Base-by-base conservation (phyloP, 2,888 invertebrate species). In the Aproaerema taeniolella region DNA sequence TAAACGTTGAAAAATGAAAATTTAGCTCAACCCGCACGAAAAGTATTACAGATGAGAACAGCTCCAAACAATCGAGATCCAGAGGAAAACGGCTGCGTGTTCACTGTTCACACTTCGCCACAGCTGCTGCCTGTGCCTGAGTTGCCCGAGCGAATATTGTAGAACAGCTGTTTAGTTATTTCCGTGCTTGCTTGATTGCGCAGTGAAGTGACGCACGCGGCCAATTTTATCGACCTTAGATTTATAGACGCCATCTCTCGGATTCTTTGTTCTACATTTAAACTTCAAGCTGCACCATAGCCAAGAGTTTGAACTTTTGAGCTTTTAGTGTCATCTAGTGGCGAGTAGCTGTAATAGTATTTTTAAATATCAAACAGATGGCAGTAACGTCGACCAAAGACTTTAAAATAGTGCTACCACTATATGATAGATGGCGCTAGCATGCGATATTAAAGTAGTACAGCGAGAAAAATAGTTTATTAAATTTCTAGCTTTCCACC, bases 121-220 rank as follows among this genome's bases (percentile, higher is more conserved):
- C 77, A 79, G 73, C 74, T 80, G 73, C 76, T 70, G 66, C 61
- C 71, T 67, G 81, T 70, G 66, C 61, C 71, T 67, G 81, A 77
- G 83, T 81, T 81, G 83, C 81, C 82, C 74, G 76, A 81, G 58
- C 74, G 78, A 85, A 83, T 82, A 85, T 80, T 81, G 73, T 79
- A 61, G 74, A 83, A 86, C 86, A 86, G 87, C 87, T 85, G 86
- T 85, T 73, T 74, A 73, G 75, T 73, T 86, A 83, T 81, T 85
- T 86, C 81, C 71, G 83, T 81, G 73, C 73, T 73, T 69, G 80
- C 71, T 72, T 68, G 79, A 78, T 76, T 81, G 83, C 82, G 82
- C 81, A 79, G 75, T 67, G 72, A 52, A 48, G 65, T 78, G 78
- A 81, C 79, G 80, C 76, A 80, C 66, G 57, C 68, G 53, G 61